A percentile compares a stretch with the other conserved stretches of the same genome.
phyloP scores from a whole-genome alignment of 2,888 invertebrate species.

The Microchrysa polita region DNA sequence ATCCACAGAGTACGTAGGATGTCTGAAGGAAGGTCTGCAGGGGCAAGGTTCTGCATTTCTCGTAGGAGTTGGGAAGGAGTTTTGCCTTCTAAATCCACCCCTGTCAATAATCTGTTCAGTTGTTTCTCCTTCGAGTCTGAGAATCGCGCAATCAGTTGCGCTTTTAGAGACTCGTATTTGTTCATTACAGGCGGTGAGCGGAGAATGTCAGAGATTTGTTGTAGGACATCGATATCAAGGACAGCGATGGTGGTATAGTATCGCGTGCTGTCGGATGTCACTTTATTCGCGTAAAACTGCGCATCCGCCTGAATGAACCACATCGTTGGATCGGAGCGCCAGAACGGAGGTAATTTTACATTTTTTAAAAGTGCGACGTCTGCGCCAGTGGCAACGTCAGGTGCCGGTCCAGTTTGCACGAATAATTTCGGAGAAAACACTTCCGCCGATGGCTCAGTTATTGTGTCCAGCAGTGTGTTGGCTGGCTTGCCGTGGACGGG shows the following conservation, averaged over 20 bases:
- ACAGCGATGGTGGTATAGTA: background rate
- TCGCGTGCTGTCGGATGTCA: background rate
- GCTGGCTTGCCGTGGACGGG: background rate
- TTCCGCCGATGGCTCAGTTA: background rate
- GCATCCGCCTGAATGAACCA: background rate
- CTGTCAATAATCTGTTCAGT: background rate
- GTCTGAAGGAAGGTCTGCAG: background rate
- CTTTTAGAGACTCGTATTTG: background rate
- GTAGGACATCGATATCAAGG: background rate
- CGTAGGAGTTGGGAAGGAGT: background rate
- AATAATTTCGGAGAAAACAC: background rate
- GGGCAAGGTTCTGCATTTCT: background rate
- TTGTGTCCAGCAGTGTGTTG: background rate
- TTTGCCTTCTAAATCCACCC: background rate
- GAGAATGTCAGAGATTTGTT: background rate
- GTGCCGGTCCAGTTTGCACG: background rate
- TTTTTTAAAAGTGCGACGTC: background rate
- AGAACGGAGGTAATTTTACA: background rate
- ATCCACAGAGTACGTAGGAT: background rate
- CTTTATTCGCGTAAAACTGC: background rate
- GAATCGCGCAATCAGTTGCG: background rate
- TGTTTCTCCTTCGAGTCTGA: background rate
- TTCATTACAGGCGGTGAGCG: background rate
- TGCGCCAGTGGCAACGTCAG: background rate
- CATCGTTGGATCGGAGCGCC: background rate